Evolutionary conservation across 2,888 invertebrate species (phyloP).

Genomic region (Acronicta psi): DNA sequence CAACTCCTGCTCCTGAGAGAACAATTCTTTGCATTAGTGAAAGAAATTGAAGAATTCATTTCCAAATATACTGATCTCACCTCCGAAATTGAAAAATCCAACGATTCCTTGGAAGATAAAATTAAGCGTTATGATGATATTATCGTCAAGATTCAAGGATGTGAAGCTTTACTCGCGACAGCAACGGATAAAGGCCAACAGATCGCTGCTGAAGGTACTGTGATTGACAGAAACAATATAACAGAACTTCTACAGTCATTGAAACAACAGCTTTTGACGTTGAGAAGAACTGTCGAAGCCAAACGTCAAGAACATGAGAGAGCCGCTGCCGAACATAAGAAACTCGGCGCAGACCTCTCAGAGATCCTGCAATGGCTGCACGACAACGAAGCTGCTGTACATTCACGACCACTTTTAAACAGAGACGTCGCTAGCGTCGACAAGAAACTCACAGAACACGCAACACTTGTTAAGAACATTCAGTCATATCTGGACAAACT

Average conservation of each 20-base stretch:
- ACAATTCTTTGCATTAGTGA: constrained; percentile 95
- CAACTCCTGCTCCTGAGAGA: constrained; percentile 94
- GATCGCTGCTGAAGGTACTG: constrained; percentile 96
- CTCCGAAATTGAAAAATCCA: constrained; percentile 95
- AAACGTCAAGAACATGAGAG: constrained; percentile 96
- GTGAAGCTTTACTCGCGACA: constrained; percentile 95
- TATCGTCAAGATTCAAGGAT: constrained; percentile 95
- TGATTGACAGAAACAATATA: constrained; percentile 95
- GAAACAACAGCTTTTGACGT: constrained; percentile 94
- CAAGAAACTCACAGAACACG: constrained; percentile 93
- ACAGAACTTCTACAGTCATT: constrained; percentile 96
- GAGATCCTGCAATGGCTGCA: constrained; percentile 95
- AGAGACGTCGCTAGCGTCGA: constrained; percentile 94
- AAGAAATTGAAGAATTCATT: constrained; percentile 96
- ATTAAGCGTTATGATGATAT: constrained; percentile 96
- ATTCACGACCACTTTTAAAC: constrained; percentile 94
- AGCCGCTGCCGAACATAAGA: constrained; percentile 96
- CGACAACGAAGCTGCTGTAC: constrained; percentile 93
- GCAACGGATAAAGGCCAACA: constrained; percentile 97
- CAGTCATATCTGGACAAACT: constrained; percentile 92
- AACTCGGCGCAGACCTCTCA: constrained; percentile 94
- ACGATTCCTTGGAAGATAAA: constrained; percentile 94
- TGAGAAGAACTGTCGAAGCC: constrained; percentile 94
- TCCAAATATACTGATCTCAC: constrained; percentile 95
- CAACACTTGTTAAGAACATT: constrained; percentile 91